Conservation (phyloP, 2,113 vertebrate genomes). For the Lampris incognitus region DNA sequence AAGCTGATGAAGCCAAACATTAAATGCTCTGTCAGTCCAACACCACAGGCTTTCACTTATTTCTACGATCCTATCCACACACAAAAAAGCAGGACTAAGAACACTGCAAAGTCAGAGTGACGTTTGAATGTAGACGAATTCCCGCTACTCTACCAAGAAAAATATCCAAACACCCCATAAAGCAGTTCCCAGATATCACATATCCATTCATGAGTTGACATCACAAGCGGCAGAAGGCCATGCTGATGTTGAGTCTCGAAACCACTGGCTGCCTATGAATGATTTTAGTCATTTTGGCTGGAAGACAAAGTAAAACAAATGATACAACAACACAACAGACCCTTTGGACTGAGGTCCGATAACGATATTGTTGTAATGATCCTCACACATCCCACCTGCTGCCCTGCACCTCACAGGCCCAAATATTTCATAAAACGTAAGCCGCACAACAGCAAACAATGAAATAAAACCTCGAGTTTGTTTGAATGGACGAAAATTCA, state of each 20-base stretch:
- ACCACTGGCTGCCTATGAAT: conserved; percentile 38
- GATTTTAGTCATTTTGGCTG: conserved; percentile 54
- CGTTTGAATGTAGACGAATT: not conserved
- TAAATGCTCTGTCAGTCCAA: no score
- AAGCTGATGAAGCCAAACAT: no score
- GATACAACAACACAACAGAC: conserved; percentile 37
- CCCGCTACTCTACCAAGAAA: conserved; percentile 9
- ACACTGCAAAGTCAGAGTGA: no score
- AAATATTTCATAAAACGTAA: conserved; percentile 73
- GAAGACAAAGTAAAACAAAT: conserved; percentile 30
- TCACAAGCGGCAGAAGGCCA: conserved; percentile 30
- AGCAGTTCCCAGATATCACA: conserved; percentile 18
- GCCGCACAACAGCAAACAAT: conserved; percentile 27
- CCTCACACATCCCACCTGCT: conserved; percentile 70
- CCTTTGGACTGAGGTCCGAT: conserved; percentile 49
- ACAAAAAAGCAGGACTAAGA: no score
- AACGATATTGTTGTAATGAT: conserved; percentile 67
- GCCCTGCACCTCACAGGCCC: conserved; percentile 64
- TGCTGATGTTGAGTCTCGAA: conserved; percentile 50
- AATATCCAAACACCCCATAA: conserved; percentile 5
- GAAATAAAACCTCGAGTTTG: conserved; percentile 3
- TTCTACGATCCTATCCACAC: no score
- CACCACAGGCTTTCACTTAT: no score
- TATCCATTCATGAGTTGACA: conserved; percentile 45
- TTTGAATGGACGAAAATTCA: conserved; percentile 50